Evolutionary conservation across 2,113 vertebrate genomes (phyloP), one percentile per base, ranked within the genome.

Genomic region (Cryptoleucopteryx plumbea): DNA sequence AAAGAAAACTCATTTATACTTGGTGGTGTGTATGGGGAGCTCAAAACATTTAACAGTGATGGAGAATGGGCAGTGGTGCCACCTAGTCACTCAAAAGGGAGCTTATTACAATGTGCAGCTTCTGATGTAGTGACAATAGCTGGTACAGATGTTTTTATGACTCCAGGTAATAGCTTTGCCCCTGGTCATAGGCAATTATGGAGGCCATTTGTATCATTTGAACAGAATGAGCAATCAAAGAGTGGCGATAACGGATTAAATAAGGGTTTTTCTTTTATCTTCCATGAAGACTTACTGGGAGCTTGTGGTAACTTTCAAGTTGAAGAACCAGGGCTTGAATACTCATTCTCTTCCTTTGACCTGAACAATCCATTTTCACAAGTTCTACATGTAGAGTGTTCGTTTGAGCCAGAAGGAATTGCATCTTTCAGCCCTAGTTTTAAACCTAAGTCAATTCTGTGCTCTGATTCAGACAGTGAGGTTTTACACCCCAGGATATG

Each of bases 201-300:
- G 99, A 99, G 98, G 94, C 99, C 99, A 1, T 98, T 99, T 16
- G 98, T 99, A 84, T 99, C 99, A 32, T 99, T 99, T 90, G 99
- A 99, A 77, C 99, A 99, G 97, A 99, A 97, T 3, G 99, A 99
- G 67, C 99, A 98, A 84, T 98, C 98, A 34, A 98, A 98, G 89
- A 98, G 97, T 71, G 98, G 98, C 94, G 98, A 99, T 87, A 99
- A 99, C 0, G 98, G 98, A 95, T 97, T 99, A 92, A 99, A 99
- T 98, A 99, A 99, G 98, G 99, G 99, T 63, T 99, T 99, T 98
- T 99, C 99, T 97, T 99, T 99, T 96, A 99, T 99, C 99, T 99
- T 99, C 99, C 99, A 99, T 99, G 99, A 99, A 99, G 99, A 99
- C 99, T 99, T 99, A 97, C 97, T 99, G 56, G 99, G 99, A 97